Evolutionary conservation across 2,888 invertebrate genomes (phyloP).

Genomic region (Drosophila flavopinicola): DNA sequence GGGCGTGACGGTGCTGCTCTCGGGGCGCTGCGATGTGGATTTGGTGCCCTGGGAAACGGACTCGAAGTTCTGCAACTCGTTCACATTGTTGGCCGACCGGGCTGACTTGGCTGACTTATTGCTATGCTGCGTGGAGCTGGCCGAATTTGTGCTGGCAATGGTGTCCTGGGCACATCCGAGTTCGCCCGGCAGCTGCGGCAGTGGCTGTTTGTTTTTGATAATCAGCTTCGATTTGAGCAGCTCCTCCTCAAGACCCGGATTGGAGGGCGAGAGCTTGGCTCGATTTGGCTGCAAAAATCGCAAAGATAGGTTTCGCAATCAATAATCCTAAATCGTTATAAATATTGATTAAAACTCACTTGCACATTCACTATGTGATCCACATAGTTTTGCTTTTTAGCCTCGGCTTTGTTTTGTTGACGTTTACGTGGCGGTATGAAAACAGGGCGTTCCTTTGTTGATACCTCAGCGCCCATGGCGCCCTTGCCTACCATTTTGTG

Average conservation of each 20-base stretch:
- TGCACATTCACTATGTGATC: conserved; percentile 88
- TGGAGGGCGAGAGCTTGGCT: conserved; percentile 83
- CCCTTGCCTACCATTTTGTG: conserved; percentile 80
- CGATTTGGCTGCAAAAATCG: conserved; percentile 69
- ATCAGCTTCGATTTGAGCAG: conserved; percentile 83
- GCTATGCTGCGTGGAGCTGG: conserved; percentile 69
- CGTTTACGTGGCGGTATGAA: conserved; percentile 87
- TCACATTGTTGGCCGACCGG: conserved; percentile 84
- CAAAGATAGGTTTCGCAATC: not conserved
- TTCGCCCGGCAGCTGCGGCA: conserved; percentile 82
- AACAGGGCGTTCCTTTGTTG: conserved; percentile 84
- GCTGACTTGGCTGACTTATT: no score
- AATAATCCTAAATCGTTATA: no score
- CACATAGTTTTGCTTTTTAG: conserved; percentile 85
- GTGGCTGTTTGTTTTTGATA: conserved; percentile 85
- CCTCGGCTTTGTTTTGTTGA: conserved; percentile 85
- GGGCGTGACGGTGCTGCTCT: conserved; percentile 84
- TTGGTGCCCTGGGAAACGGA: conserved; percentile 81
- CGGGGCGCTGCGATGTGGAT: conserved; percentile 80
- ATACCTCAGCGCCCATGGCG: conserved; percentile 63
- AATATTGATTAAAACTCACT: conserved; percentile 79
- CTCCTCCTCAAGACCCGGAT: conserved; percentile 83
- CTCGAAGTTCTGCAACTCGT: conserved; percentile 83
- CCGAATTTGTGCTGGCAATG: conserved; percentile 60
- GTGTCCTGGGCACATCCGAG: conserved; percentile 55